phyloP scores from a whole-genome alignment of 1,140 invertebrate genomes.

The Zophobas morio region DNA sequence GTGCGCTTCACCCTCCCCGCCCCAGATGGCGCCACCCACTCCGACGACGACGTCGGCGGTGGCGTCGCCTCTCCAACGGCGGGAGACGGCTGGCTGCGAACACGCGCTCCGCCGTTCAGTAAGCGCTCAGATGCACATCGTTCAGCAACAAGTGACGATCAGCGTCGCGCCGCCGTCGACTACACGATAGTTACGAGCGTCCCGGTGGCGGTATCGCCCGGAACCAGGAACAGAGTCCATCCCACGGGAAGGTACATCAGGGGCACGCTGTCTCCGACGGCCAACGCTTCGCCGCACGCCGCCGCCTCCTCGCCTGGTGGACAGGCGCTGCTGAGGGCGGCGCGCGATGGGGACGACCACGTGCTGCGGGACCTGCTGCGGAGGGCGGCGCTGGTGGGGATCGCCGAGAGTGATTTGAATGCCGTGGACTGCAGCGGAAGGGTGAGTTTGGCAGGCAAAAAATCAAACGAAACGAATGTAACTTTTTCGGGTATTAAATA shows the following conservation, averaged over 20 bases:
- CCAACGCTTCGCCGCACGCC: constrained; percentile 60
- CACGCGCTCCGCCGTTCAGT: constrained; percentile 59
- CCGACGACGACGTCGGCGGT: constrained; percentile 48
- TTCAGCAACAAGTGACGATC: constrained; percentile 3
- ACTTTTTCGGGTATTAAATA: not conserved
- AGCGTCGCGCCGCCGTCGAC: constrained; percentile 18
- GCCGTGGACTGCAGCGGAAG: constrained; percentile 64
- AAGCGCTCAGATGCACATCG: constrained; percentile 56
- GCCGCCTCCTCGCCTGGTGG: constrained; percentile 65
- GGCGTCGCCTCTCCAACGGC: constrained; percentile 51
- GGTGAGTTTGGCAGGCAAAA: constrained; percentile 56
- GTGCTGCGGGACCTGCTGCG: constrained; percentile 59
- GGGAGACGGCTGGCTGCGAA: constrained; percentile 52
- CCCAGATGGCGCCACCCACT: constrained; percentile 53
- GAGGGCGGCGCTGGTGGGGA: constrained; percentile 57
- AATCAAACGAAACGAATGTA: not conserved
- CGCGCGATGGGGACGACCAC: constrained; percentile 65
- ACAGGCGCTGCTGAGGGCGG: constrained; percentile 63
- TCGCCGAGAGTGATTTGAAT: constrained; percentile 63
- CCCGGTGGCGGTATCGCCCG: constrained; percentile 59
- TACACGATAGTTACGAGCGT: constrained; percentile 48
- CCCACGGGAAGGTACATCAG: constrained; percentile 64
- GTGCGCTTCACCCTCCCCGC: constrained; percentile 62
- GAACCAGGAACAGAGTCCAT: constrained; percentile 61
- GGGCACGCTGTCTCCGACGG: constrained; percentile 67